Evolutionary conservation across 2,888 invertebrate genomes (phyloP).

Genomic region (Diogma glabrata): DNA sequence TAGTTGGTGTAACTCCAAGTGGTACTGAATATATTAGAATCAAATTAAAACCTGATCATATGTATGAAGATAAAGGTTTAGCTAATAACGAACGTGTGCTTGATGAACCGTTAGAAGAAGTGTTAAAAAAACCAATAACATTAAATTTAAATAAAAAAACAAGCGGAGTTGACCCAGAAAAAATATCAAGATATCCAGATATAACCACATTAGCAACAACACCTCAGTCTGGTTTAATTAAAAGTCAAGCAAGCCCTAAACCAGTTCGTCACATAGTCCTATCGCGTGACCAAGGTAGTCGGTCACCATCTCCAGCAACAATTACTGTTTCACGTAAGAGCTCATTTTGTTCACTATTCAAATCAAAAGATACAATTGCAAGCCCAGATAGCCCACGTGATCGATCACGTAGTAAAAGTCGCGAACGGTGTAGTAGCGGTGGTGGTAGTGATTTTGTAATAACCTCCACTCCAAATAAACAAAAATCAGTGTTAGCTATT

Average conservation of each 20-base stretch:
- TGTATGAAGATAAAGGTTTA: slow-evolving; percentile 50
- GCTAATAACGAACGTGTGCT: slow-evolving; percentile 33
- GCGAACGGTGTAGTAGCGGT: slow-evolving; percentile 30
- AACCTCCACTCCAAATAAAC: slow-evolving; percentile 45
- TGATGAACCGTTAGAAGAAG: slow-evolving; percentile 27
- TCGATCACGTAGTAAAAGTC: slow-evolving; percentile 52
- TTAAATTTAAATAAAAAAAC: slow-evolving; percentile 41
- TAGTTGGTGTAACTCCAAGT: slow-evolving; percentile 32
- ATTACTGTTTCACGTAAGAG: slow-evolving; percentile 59
- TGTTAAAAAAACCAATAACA: slow-evolving; percentile 45
- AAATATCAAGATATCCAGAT: slow-evolving; percentile 24
- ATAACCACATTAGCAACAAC: slow-evolving; percentile 18
- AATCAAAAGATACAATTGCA: slow-evolving; percentile 53
- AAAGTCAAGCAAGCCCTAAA: slow-evolving; percentile 35
- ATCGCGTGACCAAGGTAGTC: slow-evolving; percentile 28
- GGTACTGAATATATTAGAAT: slow-evolving; percentile 50
- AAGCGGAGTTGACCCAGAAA: slow-evolving; percentile 32
- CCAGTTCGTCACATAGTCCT: slow-evolving; percentile 29
- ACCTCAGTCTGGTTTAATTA: neutral
- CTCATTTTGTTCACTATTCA: slow-evolving; percentile 70
- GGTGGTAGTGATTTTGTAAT: slow-evolving; percentile 32
- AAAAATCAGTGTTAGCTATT: slow-evolving; percentile 54
- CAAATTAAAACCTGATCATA: slow-evolving; percentile 60
- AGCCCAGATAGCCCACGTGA: slow-evolving; percentile 42
- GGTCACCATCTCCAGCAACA: slow-evolving; percentile 58